A percentile compares a stretch with the other conserved stretches of the same genome.
phyloP scores from a whole-genome alignment of 2,888 invertebrate species.

The Odontocolon sp. region DNA sequence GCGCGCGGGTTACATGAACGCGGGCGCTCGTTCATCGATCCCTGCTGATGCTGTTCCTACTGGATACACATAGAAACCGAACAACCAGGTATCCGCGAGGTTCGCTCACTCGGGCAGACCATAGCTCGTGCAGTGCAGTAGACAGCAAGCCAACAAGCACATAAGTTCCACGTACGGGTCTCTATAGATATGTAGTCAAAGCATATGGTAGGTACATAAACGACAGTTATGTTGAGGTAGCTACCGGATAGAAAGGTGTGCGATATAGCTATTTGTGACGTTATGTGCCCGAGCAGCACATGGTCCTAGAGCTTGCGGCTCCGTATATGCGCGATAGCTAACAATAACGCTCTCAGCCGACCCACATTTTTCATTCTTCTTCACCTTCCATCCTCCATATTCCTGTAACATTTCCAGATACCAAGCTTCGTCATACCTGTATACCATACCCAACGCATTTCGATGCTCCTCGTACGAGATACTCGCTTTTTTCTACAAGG shows the following conservation, averaged over 20 bases:
- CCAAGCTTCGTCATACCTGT: background rate
- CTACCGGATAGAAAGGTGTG: background rate
- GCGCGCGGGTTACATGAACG: conserved; percentile 9
- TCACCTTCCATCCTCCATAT: background rate
- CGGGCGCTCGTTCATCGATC: conserved; percentile 41
- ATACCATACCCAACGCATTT: background rate
- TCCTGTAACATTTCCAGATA: background rate
- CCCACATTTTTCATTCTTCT: conserved; percentile 16
- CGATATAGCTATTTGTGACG: background rate
- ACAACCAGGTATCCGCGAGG: conserved; percentile 5
- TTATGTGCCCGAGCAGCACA: background rate
- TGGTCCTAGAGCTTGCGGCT: background rate
- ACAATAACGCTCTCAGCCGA: conserved; percentile 25
- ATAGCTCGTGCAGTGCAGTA: background rate
- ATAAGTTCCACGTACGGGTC: conserved; percentile 17
- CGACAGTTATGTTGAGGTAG: conserved; percentile 25
- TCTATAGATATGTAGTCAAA: background rate
- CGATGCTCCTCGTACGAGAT: background rate
- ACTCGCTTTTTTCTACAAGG: background rate
- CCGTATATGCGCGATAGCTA: conserved; percentile 7
- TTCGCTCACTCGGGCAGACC: background rate
- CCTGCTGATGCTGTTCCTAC: conserved; percentile 17
- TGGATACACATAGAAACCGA: conserved; percentile 8
- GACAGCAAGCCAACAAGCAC: conserved; percentile 3
- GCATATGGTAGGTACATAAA: background rate